Base-by-base conservation (phyloP, 1,140 invertebrate species). In the Hesperophylax magnus region DNA sequence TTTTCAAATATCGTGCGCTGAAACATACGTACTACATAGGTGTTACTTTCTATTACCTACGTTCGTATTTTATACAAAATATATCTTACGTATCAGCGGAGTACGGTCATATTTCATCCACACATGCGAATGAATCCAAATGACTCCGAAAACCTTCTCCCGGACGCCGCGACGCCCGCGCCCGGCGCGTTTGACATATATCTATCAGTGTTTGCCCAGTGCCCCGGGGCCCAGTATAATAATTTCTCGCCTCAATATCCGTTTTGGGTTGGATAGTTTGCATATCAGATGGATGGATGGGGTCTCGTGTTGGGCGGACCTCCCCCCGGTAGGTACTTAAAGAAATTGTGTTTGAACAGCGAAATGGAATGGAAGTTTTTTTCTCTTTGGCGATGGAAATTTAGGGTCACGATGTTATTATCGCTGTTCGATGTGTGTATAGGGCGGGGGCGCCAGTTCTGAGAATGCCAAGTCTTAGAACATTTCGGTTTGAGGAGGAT, bases 331-430 rank as follows among this genome's bases (percentile, higher is more conserved):
- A 39, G 34, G 81, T 84, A 84, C 82, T 84, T 81, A 84, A 81
- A 81, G 79, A 78, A 84, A 84, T 84, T 84, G 82, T 84, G 82
- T 84, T 84, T 84, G 82, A 81, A 84, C 80, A 84, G 76, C 76
- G 80, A 84, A 84, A 84, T 84, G 82, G 82, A 80, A 84, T 84
- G 82, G 78, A 84, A 84, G 53, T 79, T 79, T 79, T 39, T 79
- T 81, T 80, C 78, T 84, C 79, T 81, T 84, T 84, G 77, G 74
- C 82, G 63, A 81, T 84, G 82, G 82, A 84, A 84, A 84, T 84
- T 84, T 81, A 79, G 82, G 82, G 82, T 84, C 82, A 81, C 79
- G 76, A 77, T 81, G 77, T 81, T 84, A 84, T 84, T 84, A 84
- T 75, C 53, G 72, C 17, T 75, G 72, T 75, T 75, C 72, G 27